Conservation (phyloP, 2,113 vertebrate genomes). For the Oryzias celebensis region DNA sequence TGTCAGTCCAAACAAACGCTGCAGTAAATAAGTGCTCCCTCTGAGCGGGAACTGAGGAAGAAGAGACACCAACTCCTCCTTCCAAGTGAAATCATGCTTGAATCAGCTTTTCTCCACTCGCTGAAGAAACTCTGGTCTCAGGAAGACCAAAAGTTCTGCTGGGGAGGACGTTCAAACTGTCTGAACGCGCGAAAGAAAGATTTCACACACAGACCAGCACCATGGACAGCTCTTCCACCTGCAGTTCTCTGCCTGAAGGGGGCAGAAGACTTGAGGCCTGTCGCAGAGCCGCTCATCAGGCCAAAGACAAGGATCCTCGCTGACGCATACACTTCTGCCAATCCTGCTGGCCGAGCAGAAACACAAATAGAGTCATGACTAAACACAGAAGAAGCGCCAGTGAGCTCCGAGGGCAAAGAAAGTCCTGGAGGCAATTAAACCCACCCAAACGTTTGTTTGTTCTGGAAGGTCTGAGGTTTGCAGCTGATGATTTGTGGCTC, state of each 20-base stretch:
- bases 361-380: slow-evolving; percentile 30
- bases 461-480: too few species aligned
- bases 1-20: slow-evolving; percentile 71
- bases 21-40: slow-evolving; percentile 57
- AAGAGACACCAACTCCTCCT: slow-evolving; percentile 2
- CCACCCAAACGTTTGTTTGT: too few species aligned
- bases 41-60: slow-evolving; percentile 10
- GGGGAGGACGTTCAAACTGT: not conserved
- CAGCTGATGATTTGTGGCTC: too few species aligned
- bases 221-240: slow-evolving; percentile 56
- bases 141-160: slow-evolving; percentile 24
- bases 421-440: not conserved
- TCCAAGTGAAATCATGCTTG: slow-evolving; percentile 52
- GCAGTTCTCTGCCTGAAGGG: slow-evolving; percentile 28
- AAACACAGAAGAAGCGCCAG: slow-evolving; percentile 31
- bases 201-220: slow-evolving; percentile 54
- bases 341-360: slow-evolving; percentile 60
- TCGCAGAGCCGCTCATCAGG: slow-evolving; percentile 21
- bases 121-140: slow-evolving; percentile 23
- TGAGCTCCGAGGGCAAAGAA: not conserved
- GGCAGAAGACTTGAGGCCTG: slow-evolving; percentile 20
- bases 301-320: slow-evolving; percentile 43
- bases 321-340: slow-evolving; percentile 50
- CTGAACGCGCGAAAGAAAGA: not conserved
- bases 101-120: slow-evolving; percentile 21